phyloP scores from a whole-genome alignment of 2,113 vertebrate genomes.

The Callipepla californica region DNA sequence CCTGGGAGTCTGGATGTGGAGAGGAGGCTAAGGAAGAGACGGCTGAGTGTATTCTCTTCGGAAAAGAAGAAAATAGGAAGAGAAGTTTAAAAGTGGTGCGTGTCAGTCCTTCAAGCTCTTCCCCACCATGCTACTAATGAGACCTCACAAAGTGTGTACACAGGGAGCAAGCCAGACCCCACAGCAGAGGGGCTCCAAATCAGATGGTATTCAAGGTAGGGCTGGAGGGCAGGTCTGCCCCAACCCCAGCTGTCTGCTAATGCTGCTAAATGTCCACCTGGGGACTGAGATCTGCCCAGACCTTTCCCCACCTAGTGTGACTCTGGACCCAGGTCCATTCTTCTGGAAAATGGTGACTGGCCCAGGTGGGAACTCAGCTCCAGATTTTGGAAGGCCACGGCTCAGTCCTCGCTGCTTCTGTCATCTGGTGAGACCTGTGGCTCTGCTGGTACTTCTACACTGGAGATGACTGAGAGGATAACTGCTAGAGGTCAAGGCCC shows the following conservation, averaged over 20 bases:
- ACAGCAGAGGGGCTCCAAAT: background rate
- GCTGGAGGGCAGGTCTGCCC: background rate
- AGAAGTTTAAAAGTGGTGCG: slow-evolving; percentile 19
- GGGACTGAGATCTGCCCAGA: background rate
- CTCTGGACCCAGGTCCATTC: background rate
- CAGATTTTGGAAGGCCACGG: background rate
- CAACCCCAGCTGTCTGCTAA: background rate
- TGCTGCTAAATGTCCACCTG: background rate
- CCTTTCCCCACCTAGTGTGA: fast-evolving
- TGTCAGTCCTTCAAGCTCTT: background rate
- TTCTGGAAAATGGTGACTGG: background rate
- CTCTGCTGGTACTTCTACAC: background rate
- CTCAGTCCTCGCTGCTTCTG: background rate
- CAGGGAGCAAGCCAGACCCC: background rate
- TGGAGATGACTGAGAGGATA: background rate
- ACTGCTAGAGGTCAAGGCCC: background rate
- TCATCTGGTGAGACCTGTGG: background rate
- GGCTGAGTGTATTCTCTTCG: background rate
- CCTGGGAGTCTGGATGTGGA: slow-evolving; percentile 50
- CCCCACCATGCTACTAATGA: slow-evolving; percentile 32
- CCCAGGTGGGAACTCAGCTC: background rate
- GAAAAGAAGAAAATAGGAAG: slow-evolving; percentile 29
- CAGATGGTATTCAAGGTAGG: background rate
- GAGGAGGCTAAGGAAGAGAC: background rate
- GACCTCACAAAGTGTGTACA: background rate